These are phyloP conservation scores for Sardina pilchardus DNA, from an alignment of 2,113 vertebrate genomes.

Conservation along the genomic window DNA sequence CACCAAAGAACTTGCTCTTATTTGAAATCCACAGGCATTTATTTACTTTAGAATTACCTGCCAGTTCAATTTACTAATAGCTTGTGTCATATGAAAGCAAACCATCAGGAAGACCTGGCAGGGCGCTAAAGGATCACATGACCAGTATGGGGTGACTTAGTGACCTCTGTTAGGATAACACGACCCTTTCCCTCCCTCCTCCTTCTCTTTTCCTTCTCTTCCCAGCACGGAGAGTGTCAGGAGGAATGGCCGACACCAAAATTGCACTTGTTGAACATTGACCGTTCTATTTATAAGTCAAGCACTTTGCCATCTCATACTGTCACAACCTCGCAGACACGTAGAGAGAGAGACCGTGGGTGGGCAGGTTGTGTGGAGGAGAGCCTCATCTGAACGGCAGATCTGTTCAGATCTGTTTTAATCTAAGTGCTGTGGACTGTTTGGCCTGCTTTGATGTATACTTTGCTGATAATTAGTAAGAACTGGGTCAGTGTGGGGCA, in stretches of 20 bases:
- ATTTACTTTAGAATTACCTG: slow-evolving; percentile 85
- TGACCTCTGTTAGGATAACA: slow-evolving; percentile 73
- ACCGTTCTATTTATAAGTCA: slow-evolving; percentile 68
- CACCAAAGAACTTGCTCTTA: slow-evolving; percentile 62
- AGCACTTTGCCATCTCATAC: slow-evolving; percentile 60
- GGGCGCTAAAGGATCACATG: slow-evolving; percentile 64
- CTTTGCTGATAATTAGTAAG: slow-evolving; percentile 72
- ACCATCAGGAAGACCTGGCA: slow-evolving; percentile 76
- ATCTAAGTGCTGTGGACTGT: slow-evolving; percentile 48
- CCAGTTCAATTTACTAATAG: slow-evolving; percentile 79
- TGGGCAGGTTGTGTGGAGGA: slow-evolving; percentile 42
- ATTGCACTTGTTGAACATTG: slow-evolving; percentile 67
- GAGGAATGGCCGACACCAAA: slow-evolving; percentile 60
- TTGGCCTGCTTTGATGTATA: slow-evolving; percentile 69
- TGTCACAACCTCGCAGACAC: slow-evolving; percentile 36
- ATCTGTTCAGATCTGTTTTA: slow-evolving; percentile 46
- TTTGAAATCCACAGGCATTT: slow-evolving; percentile 76
- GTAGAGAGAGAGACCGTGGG: slow-evolving; percentile 22
- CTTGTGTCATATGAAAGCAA: slow-evolving; percentile 91
- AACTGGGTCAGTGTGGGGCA: slow-evolving; percentile 73
- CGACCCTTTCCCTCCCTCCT: slow-evolving; percentile 47
- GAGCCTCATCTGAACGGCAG: slow-evolving; percentile 50
- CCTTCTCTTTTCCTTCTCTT: slow-evolving; percentile 33
- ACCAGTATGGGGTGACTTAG: slow-evolving; percentile 72
- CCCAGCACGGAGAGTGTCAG: slow-evolving; percentile 39